A percentile compares a stretch with the other conserved stretches of the same genome.
Conservation (phyloP, 2,113 vertebrate species). For the Nibea coibor region DNA sequence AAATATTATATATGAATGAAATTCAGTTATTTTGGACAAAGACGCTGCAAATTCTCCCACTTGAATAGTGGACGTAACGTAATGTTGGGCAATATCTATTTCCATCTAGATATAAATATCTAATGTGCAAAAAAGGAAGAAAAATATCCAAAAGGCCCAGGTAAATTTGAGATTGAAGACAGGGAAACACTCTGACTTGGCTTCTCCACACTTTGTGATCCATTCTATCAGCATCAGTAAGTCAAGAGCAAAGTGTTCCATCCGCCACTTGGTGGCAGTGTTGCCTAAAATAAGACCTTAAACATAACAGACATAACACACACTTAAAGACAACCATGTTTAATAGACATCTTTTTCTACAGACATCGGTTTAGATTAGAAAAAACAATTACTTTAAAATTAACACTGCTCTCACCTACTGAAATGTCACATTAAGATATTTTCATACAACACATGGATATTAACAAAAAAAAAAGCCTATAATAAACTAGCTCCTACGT, state of each 20-base stretch:
- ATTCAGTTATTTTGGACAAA: too few species aligned
- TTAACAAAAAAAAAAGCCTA: conserved; percentile 49
- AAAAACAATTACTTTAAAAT: conserved; percentile 54
- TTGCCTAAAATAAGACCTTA: neutral
- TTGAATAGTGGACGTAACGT: too few species aligned
- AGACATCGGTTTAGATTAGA: conserved; percentile 62
- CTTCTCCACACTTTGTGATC: neutral
- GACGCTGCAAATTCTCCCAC: too few species aligned
- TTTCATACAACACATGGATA: conserved; percentile 50
- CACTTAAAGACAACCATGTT: conserved; percentile 58
- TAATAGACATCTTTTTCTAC: conserved; percentile 51
- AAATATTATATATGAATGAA: too few species aligned
- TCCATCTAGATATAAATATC: neutral
- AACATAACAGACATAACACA: neutral
- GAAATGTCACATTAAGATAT: conserved; percentile 41
- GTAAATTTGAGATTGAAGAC: neutral
- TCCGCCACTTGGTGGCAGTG: conserved; percentile 24
- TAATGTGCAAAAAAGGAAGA: neutral
- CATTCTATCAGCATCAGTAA: neutral
- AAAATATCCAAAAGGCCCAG: too few species aligned
- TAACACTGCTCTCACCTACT: conserved; percentile 12
- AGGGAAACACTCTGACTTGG: neutral
- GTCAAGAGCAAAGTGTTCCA: neutral
- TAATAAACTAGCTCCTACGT: conserved; percentile 5
- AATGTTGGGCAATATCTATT: neutral